Percentiles rank a stretch among this genome's conserved stretches.
phyloP scores from a whole-genome alignment of 2,113 vertebrate species.

The Micromys minutus region DNA sequence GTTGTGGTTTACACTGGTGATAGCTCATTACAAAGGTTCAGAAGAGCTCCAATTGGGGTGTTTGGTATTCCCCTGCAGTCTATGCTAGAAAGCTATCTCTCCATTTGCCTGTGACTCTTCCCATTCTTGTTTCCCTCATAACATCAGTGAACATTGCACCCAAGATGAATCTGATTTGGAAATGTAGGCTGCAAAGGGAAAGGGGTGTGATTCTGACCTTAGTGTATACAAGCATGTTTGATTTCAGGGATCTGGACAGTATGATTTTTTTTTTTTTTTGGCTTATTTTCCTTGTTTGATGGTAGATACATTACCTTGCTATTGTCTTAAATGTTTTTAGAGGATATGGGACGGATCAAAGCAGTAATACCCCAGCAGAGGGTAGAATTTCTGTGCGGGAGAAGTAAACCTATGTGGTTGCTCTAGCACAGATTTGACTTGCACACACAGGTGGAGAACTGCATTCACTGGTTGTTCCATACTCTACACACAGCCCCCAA shows the following conservation, averaged over 20 bases:
- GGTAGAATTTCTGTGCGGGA: background rate
- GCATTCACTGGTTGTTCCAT: background rate
- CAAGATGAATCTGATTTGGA: background rate
- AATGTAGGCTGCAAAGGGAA: background rate
- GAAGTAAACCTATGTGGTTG: accelerated
- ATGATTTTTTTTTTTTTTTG: background rate
- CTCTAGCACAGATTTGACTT: background rate
- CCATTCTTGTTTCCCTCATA: background rate
- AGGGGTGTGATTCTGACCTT: background rate
- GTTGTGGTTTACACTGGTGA: background rate
- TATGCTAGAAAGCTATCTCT: background rate
- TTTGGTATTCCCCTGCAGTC: background rate
- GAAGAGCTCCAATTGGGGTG: background rate
- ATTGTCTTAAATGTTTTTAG: background rate
- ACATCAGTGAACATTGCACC: background rate
- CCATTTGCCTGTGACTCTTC: background rate
- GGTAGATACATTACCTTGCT: background rate
- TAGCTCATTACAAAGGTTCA: background rate
- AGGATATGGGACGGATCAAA: background rate
- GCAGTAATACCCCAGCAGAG: background rate
- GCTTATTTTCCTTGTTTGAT: background rate
- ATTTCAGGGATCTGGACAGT: background rate
- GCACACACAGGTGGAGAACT: background rate
- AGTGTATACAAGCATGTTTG: background rate
- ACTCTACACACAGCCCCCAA: background rate